Base-by-base conservation (phyloP, 2,113 vertebrate species). In the Tympanuchus pallidicinctus region DNA sequence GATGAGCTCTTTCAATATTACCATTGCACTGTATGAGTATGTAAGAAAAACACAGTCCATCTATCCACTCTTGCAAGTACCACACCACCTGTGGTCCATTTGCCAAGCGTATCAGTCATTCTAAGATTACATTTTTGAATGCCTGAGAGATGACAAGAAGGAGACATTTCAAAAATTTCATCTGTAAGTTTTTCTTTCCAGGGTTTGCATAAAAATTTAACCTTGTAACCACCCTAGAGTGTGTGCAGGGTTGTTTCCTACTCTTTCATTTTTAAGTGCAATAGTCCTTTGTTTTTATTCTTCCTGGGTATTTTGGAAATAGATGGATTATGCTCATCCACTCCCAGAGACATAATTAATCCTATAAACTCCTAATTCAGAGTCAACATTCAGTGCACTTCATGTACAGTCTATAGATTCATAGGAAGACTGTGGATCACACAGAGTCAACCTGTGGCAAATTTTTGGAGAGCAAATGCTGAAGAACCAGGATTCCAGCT, bases 21-120 rank as follows among this genome's bases (percentile, higher is more conserved):
- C 28, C 10, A 5, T 25, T 18, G 64, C 42, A 17, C 8, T 73
- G 3, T 34, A 48, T 0, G 1, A 5, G 11, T 4, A 3, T 5
- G 7, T 64, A 48, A 73, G 36, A 48, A 10, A 59, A 79, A 13
- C 8, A 70, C 34, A 8, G 22, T 61, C 71, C 22, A 54, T 54
- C 13, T 78, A 43, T 13, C 14, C 17, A 36, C 5, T 24, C 30
- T 52, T 69, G 13, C 7, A 57, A 87, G 42, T 28, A 7, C 24
- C 47, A 19, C 8, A 65, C 8, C 13, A 47, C 3, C 12, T 45
- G 0, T 78, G 11, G 22, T 73, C 48, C 21, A 21, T 89, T 34
- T 75, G 42, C 4, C 19, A 81, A 92, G 13, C 5, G 59, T 63
- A 84, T 86, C 45, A 67, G 30, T 8, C 6, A 19, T 14, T 10